Conservation (phyloP, 2,797 vertebrate genomes). For the Enteromius radiatus region DNA sequence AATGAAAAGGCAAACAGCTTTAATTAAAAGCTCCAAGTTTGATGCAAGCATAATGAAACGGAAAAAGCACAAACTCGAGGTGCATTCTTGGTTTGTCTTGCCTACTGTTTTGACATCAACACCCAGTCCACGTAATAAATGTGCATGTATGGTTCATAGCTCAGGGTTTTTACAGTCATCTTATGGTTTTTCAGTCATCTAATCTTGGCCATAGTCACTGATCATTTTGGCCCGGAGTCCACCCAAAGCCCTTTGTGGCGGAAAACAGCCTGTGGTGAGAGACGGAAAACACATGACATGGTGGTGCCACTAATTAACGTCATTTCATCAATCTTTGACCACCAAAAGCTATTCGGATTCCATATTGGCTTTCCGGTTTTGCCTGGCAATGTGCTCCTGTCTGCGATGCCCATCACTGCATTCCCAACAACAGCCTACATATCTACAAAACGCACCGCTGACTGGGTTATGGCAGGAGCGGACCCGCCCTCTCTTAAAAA, state of each 20-base stretch:
- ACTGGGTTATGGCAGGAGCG: slow-evolving; percentile 42
- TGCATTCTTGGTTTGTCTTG: slow-evolving; percentile 7
- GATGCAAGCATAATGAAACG: background rate
- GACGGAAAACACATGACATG: slow-evolving; percentile 74
- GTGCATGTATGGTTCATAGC: slow-evolving; percentile 51
- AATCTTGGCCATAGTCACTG: slow-evolving; percentile 64
- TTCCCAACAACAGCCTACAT: slow-evolving; percentile 30
- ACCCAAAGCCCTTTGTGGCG: slow-evolving; percentile 61
- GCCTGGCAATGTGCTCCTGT: slow-evolving; percentile 62
- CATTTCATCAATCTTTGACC: slow-evolving; percentile 74
- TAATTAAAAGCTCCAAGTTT: background rate
- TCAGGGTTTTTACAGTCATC: slow-evolving; percentile 36
- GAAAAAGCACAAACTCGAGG: background rate
- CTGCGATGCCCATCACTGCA: slow-evolving; percentile 70
- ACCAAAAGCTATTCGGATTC: slow-evolving; percentile 67
- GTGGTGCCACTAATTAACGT: slow-evolving; percentile 74
- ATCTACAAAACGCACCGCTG: slow-evolving; percentile 40
- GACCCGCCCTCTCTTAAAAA: slow-evolving; percentile 57
- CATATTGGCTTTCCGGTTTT: slow-evolving; percentile 76
- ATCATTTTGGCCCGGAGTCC: slow-evolving; percentile 58
- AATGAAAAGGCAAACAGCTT: background rate
- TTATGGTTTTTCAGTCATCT: slow-evolving; percentile 64
- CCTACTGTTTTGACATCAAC: slow-evolving; percentile 28
- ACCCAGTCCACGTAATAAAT: slow-evolving; percentile 33
- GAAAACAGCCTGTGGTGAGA: slow-evolving; percentile 66